Evolutionary conservation across 2,888 invertebrate species (phyloP), one percentile per base, ranked within the genome.

Genomic region (Tholera decimalis): DNA sequence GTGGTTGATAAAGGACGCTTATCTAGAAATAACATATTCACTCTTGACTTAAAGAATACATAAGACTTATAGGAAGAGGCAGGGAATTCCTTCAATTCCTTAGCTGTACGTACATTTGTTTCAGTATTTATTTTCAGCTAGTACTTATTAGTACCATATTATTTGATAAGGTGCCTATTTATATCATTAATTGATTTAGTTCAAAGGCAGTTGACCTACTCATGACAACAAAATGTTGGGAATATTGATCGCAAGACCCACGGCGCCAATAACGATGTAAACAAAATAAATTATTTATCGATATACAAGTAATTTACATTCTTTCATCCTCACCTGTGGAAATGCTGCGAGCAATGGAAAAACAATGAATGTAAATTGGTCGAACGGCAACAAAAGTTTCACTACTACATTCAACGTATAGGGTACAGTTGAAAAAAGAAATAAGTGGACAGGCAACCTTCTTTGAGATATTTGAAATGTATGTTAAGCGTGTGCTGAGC

Each of bases 351-450:
- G 44, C 15, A 15, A 44, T 30, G 54, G 44, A 65, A 70, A 63
- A 79, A 60, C 73, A 68, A 74, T 77, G 46, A 58, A 61, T 59
- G 44, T 66, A 67, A 58, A 69, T 68, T 56, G 22, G 35, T 58
- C 56, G 30, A 9, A 30, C n/a, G 47, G 44, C 15, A 35, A 62
- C 65, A 62, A 49, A 70, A 60, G 41, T 58, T 73, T 57, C 44
- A 43, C 54, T 65, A 58, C 53, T 63, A 50, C 37, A 8, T 64
- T 55, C 22, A 37, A 62, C 44, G 18, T 37, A 18, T n/a, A n/a
- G n/a, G n/a, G 54, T 62, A 65, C 18, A 33, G 47, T 33, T 41
- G 15, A 18, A 15, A 41, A 65, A 65, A 65, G 8, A 15, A 9
- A 26, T 47, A 33, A 39, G n/a, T 20, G 9, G 9, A 35, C 13